Evolutionary conservation across 2,888 invertebrate genomes (phyloP).

Genomic region (Adelognathus sp.): DNA sequence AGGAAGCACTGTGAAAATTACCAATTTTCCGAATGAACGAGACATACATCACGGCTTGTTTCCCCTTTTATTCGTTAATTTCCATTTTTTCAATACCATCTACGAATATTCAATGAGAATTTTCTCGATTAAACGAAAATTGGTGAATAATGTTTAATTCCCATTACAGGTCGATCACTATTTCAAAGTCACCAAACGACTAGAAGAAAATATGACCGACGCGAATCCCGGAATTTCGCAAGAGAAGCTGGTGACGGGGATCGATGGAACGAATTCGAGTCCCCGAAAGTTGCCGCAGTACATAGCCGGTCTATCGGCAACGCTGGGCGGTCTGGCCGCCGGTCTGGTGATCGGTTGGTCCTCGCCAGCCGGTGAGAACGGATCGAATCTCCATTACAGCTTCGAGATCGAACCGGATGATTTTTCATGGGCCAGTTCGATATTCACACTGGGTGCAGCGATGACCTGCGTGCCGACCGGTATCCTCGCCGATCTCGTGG

Average conservation of each 20-base stretch:
- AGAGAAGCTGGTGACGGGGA: conserved; percentile 81
- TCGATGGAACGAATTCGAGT: conserved; percentile 61
- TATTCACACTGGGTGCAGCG: conserved; percentile 89
- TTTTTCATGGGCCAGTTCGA: conserved; percentile 88
- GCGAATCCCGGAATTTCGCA: conserved; percentile 84
- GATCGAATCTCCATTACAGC: conserved; percentile 78
- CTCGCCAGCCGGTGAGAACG: conserved; percentile 85
- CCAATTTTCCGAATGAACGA: too few relatives aligned
- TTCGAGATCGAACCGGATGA: conserved; percentile 82
- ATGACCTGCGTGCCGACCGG: conserved; percentile 89
- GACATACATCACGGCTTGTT: too few relatives aligned
- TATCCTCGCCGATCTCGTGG: conserved; percentile 86
- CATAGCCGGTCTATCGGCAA: conserved; percentile 86
- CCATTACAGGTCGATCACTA: too few relatives aligned
- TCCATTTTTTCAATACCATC: too few relatives aligned
- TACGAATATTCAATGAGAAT: too few relatives aligned
- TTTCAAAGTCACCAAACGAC: too few relatives aligned
- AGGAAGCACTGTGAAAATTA: too few relatives aligned
- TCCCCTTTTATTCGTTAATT: too few relatives aligned
- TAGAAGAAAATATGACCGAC: conserved; percentile 82
- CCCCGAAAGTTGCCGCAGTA: conserved; percentile 82
- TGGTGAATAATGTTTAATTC: background rate
- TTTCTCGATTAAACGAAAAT: background rate
- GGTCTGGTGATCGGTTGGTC: conserved; percentile 91
- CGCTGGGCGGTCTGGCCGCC: conserved; percentile 89